These are phyloP conservation scores for Discoglossus pictus DNA, from an alignment of 2,797 vertebrate genomes.

Conservation along the genomic window DNA sequence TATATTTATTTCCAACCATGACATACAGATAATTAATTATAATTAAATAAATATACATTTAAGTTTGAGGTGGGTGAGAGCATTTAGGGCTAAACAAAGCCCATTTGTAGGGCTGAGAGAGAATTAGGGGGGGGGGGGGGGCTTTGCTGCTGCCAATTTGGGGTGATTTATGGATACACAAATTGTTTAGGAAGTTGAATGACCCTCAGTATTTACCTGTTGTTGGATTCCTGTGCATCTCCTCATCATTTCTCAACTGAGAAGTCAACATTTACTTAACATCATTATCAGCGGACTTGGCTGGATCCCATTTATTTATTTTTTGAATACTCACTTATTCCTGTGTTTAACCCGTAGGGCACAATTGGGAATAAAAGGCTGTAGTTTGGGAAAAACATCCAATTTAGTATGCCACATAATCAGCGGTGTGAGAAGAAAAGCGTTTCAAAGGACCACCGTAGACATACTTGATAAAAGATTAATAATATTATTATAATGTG, in stretches of 20 bases:
- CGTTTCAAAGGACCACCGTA: too few species aligned
- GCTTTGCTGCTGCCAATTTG: slow-evolving; percentile 3
- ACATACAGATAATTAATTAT: too few species aligned
- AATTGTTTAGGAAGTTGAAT: slow-evolving; percentile 39
- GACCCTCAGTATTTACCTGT: slow-evolving; percentile 42
- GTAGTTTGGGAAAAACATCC: too few species aligned
- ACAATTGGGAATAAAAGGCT: too few species aligned
- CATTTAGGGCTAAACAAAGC: slow-evolving; percentile 25
- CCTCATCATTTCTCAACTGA: slow-evolving; percentile 24
- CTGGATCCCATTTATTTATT: background rate
- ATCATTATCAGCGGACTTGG: background rate
- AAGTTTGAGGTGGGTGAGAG: slow-evolving; percentile 7
- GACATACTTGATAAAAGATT: too few species aligned
- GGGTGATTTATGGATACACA: slow-evolving; percentile 30
- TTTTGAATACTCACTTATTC: background rate
- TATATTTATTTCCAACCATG: background rate
- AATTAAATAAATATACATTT: too few species aligned
- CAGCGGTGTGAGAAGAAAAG: too few species aligned
- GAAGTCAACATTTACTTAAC: slow-evolving; percentile 15
- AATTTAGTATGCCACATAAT: too few species aligned
- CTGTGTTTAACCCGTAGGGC: background rate
- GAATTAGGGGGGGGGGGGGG: slow-evolving; percentile 3
- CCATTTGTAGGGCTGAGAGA: slow-evolving; percentile 16
- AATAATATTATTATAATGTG: too few species aligned
- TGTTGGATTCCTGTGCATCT: slow-evolving; percentile 18